Percentiles rank a stretch among this genome's conserved stretches.
phyloP scores from a whole-genome alignment of 92 coral and sea anemone genomes.

The Nematostella vectensis region DNA sequence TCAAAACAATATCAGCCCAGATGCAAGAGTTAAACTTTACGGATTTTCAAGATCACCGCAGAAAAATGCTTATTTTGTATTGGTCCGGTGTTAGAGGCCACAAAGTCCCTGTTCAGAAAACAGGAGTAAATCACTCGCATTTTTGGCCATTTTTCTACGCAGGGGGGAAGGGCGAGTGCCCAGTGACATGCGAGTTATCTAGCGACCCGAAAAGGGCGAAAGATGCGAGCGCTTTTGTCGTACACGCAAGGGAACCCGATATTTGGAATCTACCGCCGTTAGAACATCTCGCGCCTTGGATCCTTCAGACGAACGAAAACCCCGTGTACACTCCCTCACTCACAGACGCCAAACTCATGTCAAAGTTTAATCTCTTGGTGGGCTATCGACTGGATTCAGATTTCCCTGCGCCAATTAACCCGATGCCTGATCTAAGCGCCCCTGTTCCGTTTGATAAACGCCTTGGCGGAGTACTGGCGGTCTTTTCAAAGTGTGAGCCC shows the following conservation, averaged over 20 bases:
- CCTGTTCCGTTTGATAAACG: constrained; percentile 72
- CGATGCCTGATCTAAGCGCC: constrained; percentile 67
- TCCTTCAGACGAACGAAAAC: constrained; percentile 88
- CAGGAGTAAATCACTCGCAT: constrained; percentile 70
- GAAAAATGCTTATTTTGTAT: constrained; percentile 56
- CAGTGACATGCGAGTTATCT: constrained; percentile 81
- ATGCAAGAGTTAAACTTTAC: constrained; percentile 35
- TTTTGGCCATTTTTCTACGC: constrained; percentile 98
- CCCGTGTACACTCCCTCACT: constrained; percentile 84
- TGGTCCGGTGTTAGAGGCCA: constrained; percentile 83
- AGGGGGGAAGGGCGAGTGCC: constrained; percentile 75
- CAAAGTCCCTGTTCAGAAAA: constrained; percentile 69
- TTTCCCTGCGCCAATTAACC: constrained; percentile 87
- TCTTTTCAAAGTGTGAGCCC: constrained; percentile 81
- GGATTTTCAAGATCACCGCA: constrained; percentile 44
- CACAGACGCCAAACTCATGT: constrained; percentile 48
- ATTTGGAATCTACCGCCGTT: constrained; percentile 82
- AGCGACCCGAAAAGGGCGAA: constrained; percentile 57
- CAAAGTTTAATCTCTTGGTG: constrained; percentile 66
- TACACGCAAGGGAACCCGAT: constrained; percentile 84
- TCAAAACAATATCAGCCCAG: constrained; percentile 5
- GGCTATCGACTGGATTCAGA: constrained; percentile 92
- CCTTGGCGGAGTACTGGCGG: constrained; percentile 61
- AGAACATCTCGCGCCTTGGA: constrained; percentile 86
- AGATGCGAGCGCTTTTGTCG: constrained; percentile 91